These are phyloP conservation scores for Xiphophorus maculatus DNA, from an alignment of 2,113 vertebrate genomes.

Conservation along the genomic window DNA sequence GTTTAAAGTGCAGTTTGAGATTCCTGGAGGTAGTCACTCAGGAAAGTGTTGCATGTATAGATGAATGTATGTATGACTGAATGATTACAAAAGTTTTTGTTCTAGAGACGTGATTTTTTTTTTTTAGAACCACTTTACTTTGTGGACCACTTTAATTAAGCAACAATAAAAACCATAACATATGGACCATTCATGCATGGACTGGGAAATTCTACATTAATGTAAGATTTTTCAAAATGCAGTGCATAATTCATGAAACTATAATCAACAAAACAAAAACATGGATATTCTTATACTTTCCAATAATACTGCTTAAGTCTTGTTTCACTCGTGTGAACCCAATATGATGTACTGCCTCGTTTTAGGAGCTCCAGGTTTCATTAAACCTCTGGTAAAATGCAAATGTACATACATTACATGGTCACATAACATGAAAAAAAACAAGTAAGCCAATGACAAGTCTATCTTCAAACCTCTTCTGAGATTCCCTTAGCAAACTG, in stretches of 20 bases:
- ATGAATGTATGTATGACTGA: too few species aligned
- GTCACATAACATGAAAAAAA: background rate
- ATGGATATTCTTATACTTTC: background rate
- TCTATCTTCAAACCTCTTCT: constrained; percentile 14
- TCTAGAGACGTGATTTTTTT: background rate
- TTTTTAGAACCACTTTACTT: background rate
- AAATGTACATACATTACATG: background rate
- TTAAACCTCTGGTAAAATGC: background rate
- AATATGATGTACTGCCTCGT: background rate
- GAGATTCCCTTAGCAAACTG: background rate
- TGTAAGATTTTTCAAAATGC: background rate
- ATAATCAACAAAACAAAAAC: background rate
- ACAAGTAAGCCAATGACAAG: constrained; percentile 9
- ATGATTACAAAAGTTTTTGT: too few species aligned
- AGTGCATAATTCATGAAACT: background rate
- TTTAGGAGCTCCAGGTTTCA: background rate
- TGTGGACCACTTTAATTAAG: background rate
- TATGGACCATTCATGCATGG: background rate
- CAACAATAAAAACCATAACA: background rate
- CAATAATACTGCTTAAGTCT: background rate
- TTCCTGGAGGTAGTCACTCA: too few species aligned
- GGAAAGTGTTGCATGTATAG: too few species aligned
- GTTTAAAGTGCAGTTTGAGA: too few species aligned
- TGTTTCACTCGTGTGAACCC: background rate
- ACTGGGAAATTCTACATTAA: background rate